A percentile compares a stretch with the other conserved stretches of the same genome.
These are phyloP conservation scores for Macroglossus sobrinus DNA, from an alignment of 2,113 vertebrate genomes.

Conservation along the genomic window DNA sequence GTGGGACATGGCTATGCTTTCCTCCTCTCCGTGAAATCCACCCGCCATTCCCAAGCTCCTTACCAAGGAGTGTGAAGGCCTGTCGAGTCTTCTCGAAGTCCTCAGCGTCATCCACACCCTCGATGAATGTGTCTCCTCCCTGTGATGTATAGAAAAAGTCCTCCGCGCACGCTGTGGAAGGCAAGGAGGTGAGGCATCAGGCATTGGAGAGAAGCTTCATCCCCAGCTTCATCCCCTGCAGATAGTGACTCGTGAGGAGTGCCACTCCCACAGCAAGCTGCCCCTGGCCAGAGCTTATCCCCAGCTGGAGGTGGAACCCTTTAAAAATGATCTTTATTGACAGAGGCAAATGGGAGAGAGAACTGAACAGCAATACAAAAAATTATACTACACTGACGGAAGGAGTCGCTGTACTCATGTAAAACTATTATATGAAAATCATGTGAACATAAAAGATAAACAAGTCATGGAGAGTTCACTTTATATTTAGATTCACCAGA, in stretches of 20 bases:
- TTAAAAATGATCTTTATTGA: not conserved
- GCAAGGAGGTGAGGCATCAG: not conserved
- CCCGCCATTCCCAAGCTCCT: conserved; percentile 42
- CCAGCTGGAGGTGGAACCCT: not conserved
- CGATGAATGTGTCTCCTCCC: conserved; percentile 88
- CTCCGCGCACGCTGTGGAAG: conserved; percentile 86
- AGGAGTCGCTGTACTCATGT: not conserved
- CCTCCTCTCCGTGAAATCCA: not conserved
- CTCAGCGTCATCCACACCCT: conserved; percentile 89
- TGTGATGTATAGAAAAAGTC: conserved; percentile 92
- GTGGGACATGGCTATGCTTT: rapidly evolving
- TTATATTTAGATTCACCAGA: not conserved
- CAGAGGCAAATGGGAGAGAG: not conserved
- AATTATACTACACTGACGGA: rapidly evolving
- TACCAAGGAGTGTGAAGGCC: conserved; percentile 92
- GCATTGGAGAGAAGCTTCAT: rapidly evolving
- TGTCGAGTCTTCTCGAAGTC: conserved; percentile 91
- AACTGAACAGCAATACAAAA: not conserved
- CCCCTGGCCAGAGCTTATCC: not conserved
- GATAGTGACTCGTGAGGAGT: rapidly evolving
- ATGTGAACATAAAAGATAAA: not conserved
- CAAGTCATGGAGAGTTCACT: not conserved
- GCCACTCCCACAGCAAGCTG: not conserved
- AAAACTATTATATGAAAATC: not conserved
- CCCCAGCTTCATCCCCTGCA: rapidly evolving